These are phyloP conservation scores for Scytalopus superciliaris DNA, from an alignment of 2,113 vertebrate genomes.

Conservation along the genomic window DNA sequence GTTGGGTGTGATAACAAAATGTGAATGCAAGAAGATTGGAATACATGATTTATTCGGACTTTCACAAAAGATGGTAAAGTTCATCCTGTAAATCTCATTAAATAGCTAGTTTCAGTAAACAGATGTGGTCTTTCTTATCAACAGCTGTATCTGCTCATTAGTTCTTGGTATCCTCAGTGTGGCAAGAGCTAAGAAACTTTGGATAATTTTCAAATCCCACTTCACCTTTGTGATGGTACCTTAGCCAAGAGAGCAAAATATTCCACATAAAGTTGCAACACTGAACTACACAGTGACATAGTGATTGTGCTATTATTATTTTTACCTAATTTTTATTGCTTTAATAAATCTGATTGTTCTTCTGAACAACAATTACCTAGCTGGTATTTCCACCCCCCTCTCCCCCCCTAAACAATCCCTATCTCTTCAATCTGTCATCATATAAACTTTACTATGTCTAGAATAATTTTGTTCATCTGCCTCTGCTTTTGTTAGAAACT, in stretches of 20 bases:
- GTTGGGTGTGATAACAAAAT: constrained; percentile 54
- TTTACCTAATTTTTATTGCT: background rate
- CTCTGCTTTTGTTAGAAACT: constrained; percentile 46
- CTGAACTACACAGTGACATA: background rate
- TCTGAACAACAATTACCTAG: background rate
- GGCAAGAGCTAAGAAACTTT: background rate
- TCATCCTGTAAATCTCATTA: background rate
- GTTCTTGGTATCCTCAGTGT: background rate
- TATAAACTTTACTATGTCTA: constrained; percentile 29
- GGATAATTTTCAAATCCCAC: background rate
- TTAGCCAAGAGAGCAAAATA: background rate
- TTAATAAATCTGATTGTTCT: background rate
- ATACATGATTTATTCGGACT: constrained; percentile 37
- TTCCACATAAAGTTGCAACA: background rate
- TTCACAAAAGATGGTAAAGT: constrained; percentile 4
- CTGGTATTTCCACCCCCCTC: rapidly evolving
- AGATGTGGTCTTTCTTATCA: background rate
- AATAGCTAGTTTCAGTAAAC: background rate
- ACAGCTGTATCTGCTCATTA: background rate
- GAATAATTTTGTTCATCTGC: constrained; percentile 29
- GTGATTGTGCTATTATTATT: background rate
- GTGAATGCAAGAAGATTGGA: constrained; percentile 22
- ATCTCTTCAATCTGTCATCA: constrained; percentile 14
- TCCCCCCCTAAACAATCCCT: background rate
- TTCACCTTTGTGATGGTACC: background rate